Base-by-base conservation (phyloP, 2,797 vertebrate species). In the Lacerta agilis region DNA sequence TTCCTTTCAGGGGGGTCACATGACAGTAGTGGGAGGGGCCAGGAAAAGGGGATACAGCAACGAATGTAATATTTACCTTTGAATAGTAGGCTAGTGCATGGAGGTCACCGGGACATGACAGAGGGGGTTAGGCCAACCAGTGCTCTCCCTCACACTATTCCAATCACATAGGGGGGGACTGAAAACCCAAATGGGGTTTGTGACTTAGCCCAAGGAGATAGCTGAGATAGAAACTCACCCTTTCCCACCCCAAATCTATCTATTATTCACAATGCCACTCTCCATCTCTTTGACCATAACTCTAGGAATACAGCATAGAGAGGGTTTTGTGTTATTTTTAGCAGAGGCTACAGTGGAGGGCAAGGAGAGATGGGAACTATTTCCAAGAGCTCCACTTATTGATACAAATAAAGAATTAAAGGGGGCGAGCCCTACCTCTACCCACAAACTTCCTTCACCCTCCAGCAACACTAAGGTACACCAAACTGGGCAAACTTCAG, bases 401-500 rank as follows among this genome's bases (percentile, higher is more conserved):
- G 82, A 78, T 82, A 69, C 29, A 61, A 79, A 73, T 43, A 84
- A 89, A 64, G 82, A 79, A 90, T 66, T 45, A 17, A 86, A 86
- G 29, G 15, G 67, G 88, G 61, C 2, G 0, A 4, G 36, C 55
- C 36, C 58, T 55, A 55, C 3, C 13, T 55, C 90, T 69, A 64
- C 18, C 17, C 61, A 64, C 88, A 49, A 18, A 85, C 75, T 93
- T 89, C 90, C 92, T 87, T 92, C 91, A 83, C 87, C 87, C 33
- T 92, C 91, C 84, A 92, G 81, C 87, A 93, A 61, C 85, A 93
- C 89, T 91, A 92, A 64, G 17, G 61, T 4, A 55, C 49, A 94
- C 94, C 92, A 92, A 94, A 93, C 86, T 88, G 91, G 91, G 85
- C 92, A 93, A 93, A 81, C 92, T 93, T 95, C 90, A 92, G n/a